These are phyloP conservation scores for Aphis gossypii DNA, from an alignment of 1,140 invertebrate genomes.

Conservation along the genomic window DNA sequence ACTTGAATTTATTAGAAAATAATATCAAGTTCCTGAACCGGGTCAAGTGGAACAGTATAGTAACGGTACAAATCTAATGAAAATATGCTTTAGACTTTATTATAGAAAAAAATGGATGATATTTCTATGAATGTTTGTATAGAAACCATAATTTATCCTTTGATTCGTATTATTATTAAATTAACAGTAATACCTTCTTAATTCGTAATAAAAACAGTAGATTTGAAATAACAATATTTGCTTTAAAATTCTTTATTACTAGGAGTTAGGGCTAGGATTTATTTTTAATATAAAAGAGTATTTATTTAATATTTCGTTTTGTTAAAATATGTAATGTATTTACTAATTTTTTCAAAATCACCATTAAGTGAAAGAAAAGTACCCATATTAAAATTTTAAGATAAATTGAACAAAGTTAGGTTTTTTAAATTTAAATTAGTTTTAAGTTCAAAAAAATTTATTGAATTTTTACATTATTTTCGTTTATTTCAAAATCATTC, in stretches of 20 bases:
- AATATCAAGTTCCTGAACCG: neutral
- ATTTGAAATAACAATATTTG: neutral
- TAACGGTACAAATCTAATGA: constrained; percentile 14
- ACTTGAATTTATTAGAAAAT: constrained; percentile 9
- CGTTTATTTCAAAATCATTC: too few species aligned
- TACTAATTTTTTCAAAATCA: neutral
- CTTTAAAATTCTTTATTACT: neutral
- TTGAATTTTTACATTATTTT: too few species aligned
- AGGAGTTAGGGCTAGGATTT: neutral
- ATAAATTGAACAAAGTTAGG: neutral
- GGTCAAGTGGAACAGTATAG: constrained; percentile 16
- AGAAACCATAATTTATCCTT: neutral
- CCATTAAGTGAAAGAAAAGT: neutral
- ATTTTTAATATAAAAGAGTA: neutral
- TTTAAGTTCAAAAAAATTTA: neutral
- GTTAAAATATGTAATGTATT: neutral
- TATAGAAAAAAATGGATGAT: neutral
- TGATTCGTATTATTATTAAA: neutral
- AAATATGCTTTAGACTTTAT: neutral
- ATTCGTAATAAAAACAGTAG: neutral
- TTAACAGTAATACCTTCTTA: too few species aligned
- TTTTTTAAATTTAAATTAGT: neutral
- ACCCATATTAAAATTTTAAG: neutral
- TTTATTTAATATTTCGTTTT: neutral
- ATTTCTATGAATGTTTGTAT: neutral